Evolutionary conservation across 2,797 vertebrate genomes (phyloP), one percentile per base, ranked within the genome.

Genomic region (Salarias fasciatus): DNA sequence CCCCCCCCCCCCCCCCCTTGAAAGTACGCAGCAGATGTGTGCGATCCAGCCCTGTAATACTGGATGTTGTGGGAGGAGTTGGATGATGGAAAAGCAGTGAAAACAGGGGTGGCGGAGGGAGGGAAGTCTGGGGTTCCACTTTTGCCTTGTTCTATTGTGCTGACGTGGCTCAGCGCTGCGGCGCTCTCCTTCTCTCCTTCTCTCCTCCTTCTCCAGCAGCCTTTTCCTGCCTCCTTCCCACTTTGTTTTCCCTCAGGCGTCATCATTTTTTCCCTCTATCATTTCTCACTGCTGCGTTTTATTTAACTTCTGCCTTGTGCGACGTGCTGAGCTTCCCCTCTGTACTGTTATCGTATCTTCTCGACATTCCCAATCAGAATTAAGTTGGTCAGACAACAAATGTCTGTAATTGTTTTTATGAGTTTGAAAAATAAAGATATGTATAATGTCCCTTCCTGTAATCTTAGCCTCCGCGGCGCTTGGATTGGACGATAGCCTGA

Each of bases 121-220:
- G 78, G 72, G 77, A 70, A 65, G 70, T 68, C 75, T 77, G 75
- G 75, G 78, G 75, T 82, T 88, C 83, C 75, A 77, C 79, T 87
- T 75, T 47, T 69, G 47, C 69, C 78, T 77, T 73, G 69, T 77
- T 79, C 74, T 72, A 50, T 86, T 77, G 82, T 86, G 89, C 89
- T 91, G 89, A 92, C 86, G 88, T 91, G 90, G 89, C 90, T 84
- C 46, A 54, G 70, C 72, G 67, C 79, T 77, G 37, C 85, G 56
- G 48, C 62, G 69, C 24, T 35, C 77, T 51, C 64, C 79, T 58
- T 63, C 64, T 70, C 65, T 76, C 66, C 69, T 53, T 70, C 65
- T 73, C 70, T 77, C 64, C 69, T 80, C 73, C 72, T 69, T 50
- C 56, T 82, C 49, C n/a, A n/a, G n/a, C n/a, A n/a, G n/a, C n/a